These are phyloP conservation scores for Myotis yumanensis DNA, from an alignment of 2,113 vertebrate genomes.

Conservation along the genomic window DNA sequence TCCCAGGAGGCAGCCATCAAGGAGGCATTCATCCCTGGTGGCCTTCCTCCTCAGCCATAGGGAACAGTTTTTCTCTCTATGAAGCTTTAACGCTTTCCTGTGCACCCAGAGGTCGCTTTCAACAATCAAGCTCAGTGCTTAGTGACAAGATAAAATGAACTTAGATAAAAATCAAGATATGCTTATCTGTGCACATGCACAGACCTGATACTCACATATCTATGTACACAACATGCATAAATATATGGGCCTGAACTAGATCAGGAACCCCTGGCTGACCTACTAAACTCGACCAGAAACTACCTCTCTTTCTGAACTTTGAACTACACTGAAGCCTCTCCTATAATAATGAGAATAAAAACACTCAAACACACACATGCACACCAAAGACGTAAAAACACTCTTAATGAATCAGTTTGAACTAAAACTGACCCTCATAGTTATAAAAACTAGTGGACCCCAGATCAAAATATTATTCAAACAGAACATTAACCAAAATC, in stretches of 20 bases:
- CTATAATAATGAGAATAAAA: neutral
- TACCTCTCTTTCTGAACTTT: neutral
- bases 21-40: neutral
- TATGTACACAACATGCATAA: neutral
- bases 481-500: slow-evolving; percentile 11
- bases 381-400: neutral
- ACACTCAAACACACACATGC: neutral
- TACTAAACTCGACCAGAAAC: neutral
- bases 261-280: neutral
- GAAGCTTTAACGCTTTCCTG: neutral
- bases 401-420: neutral
- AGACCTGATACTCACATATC: neutral
- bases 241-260: neutral
- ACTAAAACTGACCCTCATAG: neutral
- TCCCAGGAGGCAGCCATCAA: neutral
- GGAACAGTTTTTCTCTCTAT: neutral
- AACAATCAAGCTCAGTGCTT: neutral
- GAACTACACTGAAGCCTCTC: neutral
- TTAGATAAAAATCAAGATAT: neutral
- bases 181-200: neutral
- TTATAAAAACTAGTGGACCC: neutral
- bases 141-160: neutral
- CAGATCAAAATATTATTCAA: slow-evolving; percentile 14
- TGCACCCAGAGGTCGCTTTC: neutral
- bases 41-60: neutral